These are phyloP conservation scores for Pteronura brasiliensis DNA, from an alignment of 2,113 vertebrate genomes.

Conservation along the genomic window DNA sequence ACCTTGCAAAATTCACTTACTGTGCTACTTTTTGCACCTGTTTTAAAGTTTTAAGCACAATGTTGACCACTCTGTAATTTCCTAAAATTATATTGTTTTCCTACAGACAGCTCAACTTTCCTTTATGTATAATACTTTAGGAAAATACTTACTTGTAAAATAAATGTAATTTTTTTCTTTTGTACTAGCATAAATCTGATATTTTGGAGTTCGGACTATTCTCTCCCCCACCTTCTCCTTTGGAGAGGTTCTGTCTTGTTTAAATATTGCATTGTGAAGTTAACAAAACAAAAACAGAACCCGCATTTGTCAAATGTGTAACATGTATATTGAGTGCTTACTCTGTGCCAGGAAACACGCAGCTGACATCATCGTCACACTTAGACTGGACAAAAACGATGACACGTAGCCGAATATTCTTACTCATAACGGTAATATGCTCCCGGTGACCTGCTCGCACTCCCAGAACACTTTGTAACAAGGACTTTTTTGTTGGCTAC, in stretches of 20 bases:
- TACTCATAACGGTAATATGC: fast-evolving
- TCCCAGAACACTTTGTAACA: background rate
- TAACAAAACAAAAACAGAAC: background rate
- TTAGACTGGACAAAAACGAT: background rate
- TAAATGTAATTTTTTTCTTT: conserved; percentile 74
- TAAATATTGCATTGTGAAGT: background rate
- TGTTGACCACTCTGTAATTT: conserved; percentile 59
- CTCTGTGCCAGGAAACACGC: background rate
- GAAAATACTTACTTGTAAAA: conserved; percentile 54
- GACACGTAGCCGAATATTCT: background rate
- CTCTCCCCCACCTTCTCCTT: background rate
- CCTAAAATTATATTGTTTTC: conserved; percentile 64
- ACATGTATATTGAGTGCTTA: background rate
- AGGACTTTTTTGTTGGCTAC: background rate
- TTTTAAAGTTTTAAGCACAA: conserved; percentile 84
- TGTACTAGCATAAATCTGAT: conserved; percentile 66
- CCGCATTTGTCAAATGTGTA: background rate
- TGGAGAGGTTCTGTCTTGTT: conserved; percentile 17
- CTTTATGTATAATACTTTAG: conserved; percentile 55
- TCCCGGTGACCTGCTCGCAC: background rate
- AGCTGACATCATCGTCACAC: background rate
- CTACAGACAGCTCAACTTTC: conserved; percentile 57
- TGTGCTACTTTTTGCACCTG: conserved; percentile 76
- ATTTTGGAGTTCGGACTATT: conserved; percentile 31
- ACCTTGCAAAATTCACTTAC: conserved; percentile 77